These are phyloP conservation scores for Phocoena sinus DNA, from an alignment of 2,113 vertebrate species.

Conservation along the genomic window DNA sequence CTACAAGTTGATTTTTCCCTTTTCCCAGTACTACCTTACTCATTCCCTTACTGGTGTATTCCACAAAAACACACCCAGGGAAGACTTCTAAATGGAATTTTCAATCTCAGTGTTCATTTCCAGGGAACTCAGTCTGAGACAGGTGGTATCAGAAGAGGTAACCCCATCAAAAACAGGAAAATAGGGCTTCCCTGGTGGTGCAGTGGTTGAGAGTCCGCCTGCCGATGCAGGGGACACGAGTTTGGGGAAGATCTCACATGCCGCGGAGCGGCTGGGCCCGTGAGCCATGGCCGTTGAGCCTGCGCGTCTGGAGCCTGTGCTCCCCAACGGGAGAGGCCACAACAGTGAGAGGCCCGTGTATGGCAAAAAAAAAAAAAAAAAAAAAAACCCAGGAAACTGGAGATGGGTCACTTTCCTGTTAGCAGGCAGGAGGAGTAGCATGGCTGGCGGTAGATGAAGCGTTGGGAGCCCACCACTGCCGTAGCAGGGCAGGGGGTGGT, in stretches of 20 bases:
- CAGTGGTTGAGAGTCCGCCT: no score
- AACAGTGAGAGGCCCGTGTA: no score
- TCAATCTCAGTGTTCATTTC: not conserved
- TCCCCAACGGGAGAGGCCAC: no score
- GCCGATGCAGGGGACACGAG: no score
- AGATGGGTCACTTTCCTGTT: not conserved
- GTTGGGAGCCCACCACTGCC: accelerated
- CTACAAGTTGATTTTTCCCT: not conserved
- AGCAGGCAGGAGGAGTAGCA: not conserved
- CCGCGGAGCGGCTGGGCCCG: no score
- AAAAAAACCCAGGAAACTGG: not conserved
- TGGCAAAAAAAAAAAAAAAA: no score
- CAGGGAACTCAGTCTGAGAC: not conserved
- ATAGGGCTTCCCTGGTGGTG: no score
- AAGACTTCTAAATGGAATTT: not conserved
- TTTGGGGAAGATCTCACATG: no score
- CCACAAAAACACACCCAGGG: not conserved
- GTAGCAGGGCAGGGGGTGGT: accelerated
- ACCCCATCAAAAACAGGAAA: not conserved
- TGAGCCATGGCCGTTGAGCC: no score
- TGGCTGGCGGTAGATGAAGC: no score
- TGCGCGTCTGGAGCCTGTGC: no score
- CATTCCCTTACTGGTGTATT: not conserved
- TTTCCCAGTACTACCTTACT: not conserved
- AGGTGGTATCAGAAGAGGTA: not conserved